Percentiles rank a stretch among this genome's conserved stretches.
Conservation (phyloP, 2,797 vertebrate species). For the Myotis planiceps region DNA sequence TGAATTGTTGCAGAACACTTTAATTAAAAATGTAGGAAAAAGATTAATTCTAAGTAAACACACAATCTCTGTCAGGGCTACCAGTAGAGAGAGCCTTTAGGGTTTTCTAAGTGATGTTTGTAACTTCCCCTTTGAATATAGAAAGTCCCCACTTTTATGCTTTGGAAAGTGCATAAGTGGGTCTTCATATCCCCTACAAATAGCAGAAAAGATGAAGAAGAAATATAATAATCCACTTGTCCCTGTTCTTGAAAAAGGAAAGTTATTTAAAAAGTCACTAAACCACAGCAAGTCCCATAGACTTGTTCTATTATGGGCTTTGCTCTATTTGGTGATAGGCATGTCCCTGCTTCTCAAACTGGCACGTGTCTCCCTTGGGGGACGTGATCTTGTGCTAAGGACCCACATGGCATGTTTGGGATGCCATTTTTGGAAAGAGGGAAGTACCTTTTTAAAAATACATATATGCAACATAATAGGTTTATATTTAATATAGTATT, state of each 20-base stretch:
- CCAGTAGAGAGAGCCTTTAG: not conserved
- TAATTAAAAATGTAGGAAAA: not conserved
- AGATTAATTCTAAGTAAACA: not conserved
- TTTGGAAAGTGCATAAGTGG: not conserved
- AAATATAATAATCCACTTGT: not conserved
- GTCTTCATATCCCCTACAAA: not conserved
- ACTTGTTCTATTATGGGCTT: not conserved
- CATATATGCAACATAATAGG: not conserved
- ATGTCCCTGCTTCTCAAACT: not conserved
- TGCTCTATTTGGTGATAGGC: not conserved
- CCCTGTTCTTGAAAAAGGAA: not conserved
- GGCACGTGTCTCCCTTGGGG: not conserved
- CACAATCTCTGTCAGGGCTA: not conserved
- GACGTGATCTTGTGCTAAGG: not conserved
- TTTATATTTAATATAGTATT: conserved; percentile 63
- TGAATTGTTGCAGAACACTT: not conserved
- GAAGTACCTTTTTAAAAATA: not conserved
- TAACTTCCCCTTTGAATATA: not conserved
- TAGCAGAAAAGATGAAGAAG: not conserved
- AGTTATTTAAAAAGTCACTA: not conserved
- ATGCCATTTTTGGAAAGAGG: not conserved
- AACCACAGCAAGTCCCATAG: not conserved
- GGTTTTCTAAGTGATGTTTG: not conserved
- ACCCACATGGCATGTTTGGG: not conserved
- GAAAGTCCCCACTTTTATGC: not conserved